Evolutionary conservation across 2,888 invertebrate genomes (phyloP), one percentile per base, ranked within the genome.

Genomic region (Acronicta alni): DNA sequence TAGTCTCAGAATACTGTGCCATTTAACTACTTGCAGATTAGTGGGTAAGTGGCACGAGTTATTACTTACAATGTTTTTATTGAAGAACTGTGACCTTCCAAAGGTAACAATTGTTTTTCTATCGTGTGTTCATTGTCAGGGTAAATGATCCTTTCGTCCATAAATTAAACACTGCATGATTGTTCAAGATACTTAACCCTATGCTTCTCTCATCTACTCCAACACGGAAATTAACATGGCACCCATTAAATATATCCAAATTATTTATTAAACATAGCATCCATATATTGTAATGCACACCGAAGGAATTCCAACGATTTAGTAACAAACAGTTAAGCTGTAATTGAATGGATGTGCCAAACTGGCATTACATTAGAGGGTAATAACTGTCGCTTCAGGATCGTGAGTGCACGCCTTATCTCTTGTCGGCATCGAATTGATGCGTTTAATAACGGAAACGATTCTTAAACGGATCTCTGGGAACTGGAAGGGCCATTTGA

Each of bases 391-490:
- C 86, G 77, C 74, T 75, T 69, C 67, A 67, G 81, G 85, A 83
- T 86, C 87, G 86, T 87, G 88, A 88, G 88, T 86, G 87, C 86
- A 85, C 86, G 88, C 88, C 86, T 89, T 89, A 89, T 89, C 89
- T 87, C 82, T 76, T 80, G 85, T 81, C 82, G 79, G 82, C 79
- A 79, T 85, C 87, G 81, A 89, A 90, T 88, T 90, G 89, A 90
- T 90, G 90, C 85, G 87, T 89, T 90, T 89, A 89, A 90, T 90
- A 90, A 89, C 86, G 89, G 86, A 84, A 88, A 82, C 86, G 84
- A 72, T 87, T 85, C 81, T 77, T 69, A 75, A 75, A 68, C 64
- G 65, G 82, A 84, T 57, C 48, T 70, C 75, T 16, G 58, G 49
- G 30, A n/a, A 62, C 84, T 88, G 57, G 87, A 88, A 80, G 58